These are phyloP conservation scores for Salvator merianae DNA, from an alignment of 2,113 vertebrate species.

Conservation along the genomic window DNA sequence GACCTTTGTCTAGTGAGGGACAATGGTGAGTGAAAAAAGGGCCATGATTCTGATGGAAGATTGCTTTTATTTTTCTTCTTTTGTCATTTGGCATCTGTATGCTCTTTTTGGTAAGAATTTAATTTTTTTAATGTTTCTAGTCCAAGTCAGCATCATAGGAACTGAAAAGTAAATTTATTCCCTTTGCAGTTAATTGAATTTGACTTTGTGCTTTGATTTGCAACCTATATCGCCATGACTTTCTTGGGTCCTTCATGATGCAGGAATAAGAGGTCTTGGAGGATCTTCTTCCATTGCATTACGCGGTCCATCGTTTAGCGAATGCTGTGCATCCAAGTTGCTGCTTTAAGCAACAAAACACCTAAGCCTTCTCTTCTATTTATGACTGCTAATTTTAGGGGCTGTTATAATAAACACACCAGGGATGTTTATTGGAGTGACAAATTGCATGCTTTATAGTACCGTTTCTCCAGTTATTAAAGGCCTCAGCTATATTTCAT, in stretches of 20 bases:
- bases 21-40: too few species aligned
- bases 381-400: background rate
- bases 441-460: fast-evolving
- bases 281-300: background rate
- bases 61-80: too few species aligned
- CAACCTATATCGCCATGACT: background rate
- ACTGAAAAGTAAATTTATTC: background rate
- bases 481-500: fast-evolving
- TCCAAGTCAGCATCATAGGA: too few species aligned
- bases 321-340: fast-evolving
- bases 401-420: background rate
- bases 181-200: background rate
- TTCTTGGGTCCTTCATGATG: background rate
- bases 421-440: fast-evolving
- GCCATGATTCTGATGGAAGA: too few species aligned
- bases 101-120: too few species aligned
- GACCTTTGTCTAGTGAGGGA: too few species aligned
- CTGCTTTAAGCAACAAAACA: background rate
- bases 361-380: conserved; percentile 41
- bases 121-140: too few species aligned
- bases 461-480: background rate
- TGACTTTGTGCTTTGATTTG: background rate
- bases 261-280: background rate
- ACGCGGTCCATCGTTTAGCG: fast-evolving
- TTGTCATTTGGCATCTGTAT: too few species aligned